Conservation (phyloP, 1,140 invertebrate species). For the Armadillidium nasatum region DNA sequence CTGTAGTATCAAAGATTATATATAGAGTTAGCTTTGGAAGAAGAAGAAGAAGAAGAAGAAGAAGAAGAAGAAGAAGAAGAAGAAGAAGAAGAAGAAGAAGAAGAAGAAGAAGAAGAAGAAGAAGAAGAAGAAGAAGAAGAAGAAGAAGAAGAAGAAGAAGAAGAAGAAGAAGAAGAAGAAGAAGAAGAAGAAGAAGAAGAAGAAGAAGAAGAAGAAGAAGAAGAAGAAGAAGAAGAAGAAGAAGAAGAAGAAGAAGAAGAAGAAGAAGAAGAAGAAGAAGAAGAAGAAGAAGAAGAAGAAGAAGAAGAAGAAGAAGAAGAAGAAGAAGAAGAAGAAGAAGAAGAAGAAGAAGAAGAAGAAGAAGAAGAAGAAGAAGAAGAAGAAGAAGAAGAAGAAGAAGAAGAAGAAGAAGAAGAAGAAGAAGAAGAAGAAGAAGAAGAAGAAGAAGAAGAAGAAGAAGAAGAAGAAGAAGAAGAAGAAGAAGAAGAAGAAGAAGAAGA, state of each 20-base stretch:
- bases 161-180: too few species aligned
- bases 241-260: slow-evolving; percentile 9
- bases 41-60: slow-evolving; percentile 9
- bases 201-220: too few species aligned
- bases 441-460: too few species aligned
- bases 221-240: slow-evolving; percentile 10
- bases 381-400: slow-evolving; percentile 9
- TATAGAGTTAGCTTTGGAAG: not conserved
- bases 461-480: too few species aligned
- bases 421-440: too few species aligned
- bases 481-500: too few species aligned
- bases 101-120: slow-evolving; percentile 10
- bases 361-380: slow-evolving; percentile 6
- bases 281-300: slow-evolving; percentile 6
- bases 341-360: slow-evolving; percentile 6
- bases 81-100: slow-evolving; percentile 9
- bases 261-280: slow-evolving; percentile 9
- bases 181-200: too few species aligned
- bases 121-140: slow-evolving; percentile 10
- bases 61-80: slow-evolving; percentile 9
- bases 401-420: too few species aligned
- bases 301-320: slow-evolving; percentile 5
- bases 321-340: slow-evolving; percentile 9
- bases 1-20: too few species aligned
- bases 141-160: too few species aligned